Base-by-base conservation (phyloP, 2,888 invertebrate genomes). In the Taphrorychus bicolor region DNA sequence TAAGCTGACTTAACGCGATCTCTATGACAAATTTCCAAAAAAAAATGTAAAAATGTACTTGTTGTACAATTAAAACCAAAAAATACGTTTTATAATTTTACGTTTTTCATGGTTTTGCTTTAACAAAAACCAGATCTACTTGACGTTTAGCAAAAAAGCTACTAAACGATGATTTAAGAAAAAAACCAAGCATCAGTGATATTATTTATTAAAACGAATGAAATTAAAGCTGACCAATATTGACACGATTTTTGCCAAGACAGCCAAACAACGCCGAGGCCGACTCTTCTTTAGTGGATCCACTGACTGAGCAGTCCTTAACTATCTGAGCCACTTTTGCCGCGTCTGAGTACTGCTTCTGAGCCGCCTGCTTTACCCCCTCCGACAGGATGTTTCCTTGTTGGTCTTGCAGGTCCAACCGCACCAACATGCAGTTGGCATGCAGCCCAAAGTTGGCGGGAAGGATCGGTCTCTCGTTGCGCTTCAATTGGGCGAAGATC, bases 201-300 rank as follows among this genome's bases (percentile, higher is more conserved):
- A n/a, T n/a, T n/a, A n/a, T n/a, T n/a, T n/a, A n/a, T n/a, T n/a
- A n/a, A n/a, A n/a, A n/a, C n/a, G n/a, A n/a, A n/a, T n/a, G n/a
- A n/a, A n/a, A n/a, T 32, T 32, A 32, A n/a, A 66, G 32, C 23
- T 70, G 70, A 51, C 66, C 70, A 32, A 70, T 70, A 32, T 70
- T 45, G 41, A 70, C 45, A n/a, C 24, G 19, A 42, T 70, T 16
- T 24, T 70, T 57, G 17, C 58, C 23, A 1, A 70, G 41, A 49
- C 70, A 70, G 5, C 19, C 41, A 17, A 70, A 70, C 16, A 70
- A 21, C 0, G 1, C 17, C 3, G 57, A 32, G 16, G 70, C 70
- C 17, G 61, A 65, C n/a, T 45, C 23, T 17, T 65, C 67, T 48
- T 49, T 56, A 3, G 45, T 54, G 9, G 22, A 32, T 7, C 59